phyloP scores from a whole-genome alignment of 1,140 invertebrate species.

The Ladona fulva region DNA sequence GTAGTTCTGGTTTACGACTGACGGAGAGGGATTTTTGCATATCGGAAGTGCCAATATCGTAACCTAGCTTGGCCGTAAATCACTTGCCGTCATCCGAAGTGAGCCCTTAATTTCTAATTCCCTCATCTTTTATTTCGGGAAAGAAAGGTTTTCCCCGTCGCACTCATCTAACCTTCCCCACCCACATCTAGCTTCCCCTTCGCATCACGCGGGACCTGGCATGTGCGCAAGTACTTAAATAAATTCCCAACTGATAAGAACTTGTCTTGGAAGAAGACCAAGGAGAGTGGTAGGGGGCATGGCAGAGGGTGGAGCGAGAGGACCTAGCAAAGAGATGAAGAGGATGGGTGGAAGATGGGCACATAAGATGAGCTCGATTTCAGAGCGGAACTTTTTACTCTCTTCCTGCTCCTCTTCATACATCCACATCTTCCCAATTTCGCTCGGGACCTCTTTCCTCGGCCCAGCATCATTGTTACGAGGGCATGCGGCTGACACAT shows the following conservation, averaged over 20 bases:
- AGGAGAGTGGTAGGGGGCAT: neutral
- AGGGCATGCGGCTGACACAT: neutral
- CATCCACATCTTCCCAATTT: neutral
- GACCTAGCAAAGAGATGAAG: neutral
- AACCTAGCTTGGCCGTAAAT: no score
- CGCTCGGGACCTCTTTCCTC: neutral
- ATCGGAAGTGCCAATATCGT: no score
- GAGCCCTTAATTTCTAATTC: no score
- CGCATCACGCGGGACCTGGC: neutral
- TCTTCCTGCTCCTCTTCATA: neutral
- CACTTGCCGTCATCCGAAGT: no score
- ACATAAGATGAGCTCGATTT: neutral
- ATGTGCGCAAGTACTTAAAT: neutral
- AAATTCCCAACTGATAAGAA: constrained; percentile 10
- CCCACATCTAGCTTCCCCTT: neutral
- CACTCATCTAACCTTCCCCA: neutral
- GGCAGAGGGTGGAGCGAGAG: neutral
- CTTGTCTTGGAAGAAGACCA: neutral
- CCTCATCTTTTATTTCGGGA: no score
- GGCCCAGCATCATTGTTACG: neutral
- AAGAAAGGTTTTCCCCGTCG: neutral
- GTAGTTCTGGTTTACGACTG: no score
- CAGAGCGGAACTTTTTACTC: neutral
- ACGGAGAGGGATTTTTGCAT: no score
- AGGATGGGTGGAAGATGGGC: neutral